A percentile compares a stretch with the other conserved stretches of the same genome.
Evolutionary conservation across 2,113 vertebrate species (phyloP).

Genomic region (Benitochromis conjunctus): DNA sequence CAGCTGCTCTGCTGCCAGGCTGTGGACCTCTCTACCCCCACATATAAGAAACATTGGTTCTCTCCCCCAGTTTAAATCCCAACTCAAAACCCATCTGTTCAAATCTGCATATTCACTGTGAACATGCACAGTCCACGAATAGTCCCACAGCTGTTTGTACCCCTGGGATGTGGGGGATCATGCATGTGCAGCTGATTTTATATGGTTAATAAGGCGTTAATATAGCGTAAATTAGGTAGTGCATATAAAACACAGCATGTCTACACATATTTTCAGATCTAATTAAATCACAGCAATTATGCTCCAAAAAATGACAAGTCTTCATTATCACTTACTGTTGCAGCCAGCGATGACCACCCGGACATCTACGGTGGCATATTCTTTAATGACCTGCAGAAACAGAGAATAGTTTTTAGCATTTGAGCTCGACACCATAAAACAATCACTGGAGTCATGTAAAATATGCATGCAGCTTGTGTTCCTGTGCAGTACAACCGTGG

Average conservation of each 20-base stretch:
- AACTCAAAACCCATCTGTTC: too few species aligned
- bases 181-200: too few species aligned
- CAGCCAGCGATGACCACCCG: slow-evolving; percentile 82
- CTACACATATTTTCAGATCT: background rate
- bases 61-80: too few species aligned
- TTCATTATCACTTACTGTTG: slow-evolving; percentile 73
- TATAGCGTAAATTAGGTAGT: fast-evolving
- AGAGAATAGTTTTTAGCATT: background rate
- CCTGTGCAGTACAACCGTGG: background rate
- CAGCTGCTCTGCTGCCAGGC: too few species aligned
- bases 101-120: too few species aligned
- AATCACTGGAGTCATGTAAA: background rate
- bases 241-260: background rate
- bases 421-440: background rate
- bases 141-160: background rate
- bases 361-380: slow-evolving; percentile 82
- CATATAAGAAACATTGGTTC: too few species aligned
- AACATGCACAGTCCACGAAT: background rate
- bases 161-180: too few species aligned
- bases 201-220: too few species aligned
- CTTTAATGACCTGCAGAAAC: slow-evolving; percentile 84
- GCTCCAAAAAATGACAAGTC: background rate
- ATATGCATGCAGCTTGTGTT: background rate
- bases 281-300: background rate
- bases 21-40: too few species aligned